Evolutionary conservation across 2,888 invertebrate species (phyloP).

Genomic region (Cheilosia pagana): DNA sequence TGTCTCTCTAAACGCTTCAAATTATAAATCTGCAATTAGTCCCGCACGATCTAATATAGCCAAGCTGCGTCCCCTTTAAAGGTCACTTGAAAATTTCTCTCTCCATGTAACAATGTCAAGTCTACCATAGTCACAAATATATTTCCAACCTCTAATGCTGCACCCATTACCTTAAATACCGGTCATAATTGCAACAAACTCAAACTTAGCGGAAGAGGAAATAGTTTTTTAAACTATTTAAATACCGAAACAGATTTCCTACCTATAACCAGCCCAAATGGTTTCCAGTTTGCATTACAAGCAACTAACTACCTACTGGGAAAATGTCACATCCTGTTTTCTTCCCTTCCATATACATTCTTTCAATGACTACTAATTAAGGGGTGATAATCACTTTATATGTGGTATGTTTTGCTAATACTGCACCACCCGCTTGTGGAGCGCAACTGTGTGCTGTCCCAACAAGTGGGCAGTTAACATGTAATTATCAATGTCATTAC

Average conservation of each 20-base stretch:
- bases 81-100: too few relatives aligned
- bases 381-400: conserved; percentile 67
- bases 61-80: too few relatives aligned
- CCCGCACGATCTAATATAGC: too few relatives aligned
- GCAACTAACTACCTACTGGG: conserved; percentile 1
- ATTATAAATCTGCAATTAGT: too few relatives aligned
- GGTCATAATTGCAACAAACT: background rate
- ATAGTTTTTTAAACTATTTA: conserved; percentile 14
- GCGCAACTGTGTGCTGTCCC: conserved; percentile 36
- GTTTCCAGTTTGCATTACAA: background rate
- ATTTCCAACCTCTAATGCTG: too few relatives aligned
- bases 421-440: conserved; percentile 23
- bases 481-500: conserved; percentile 73
- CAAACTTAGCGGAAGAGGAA: background rate
- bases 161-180: background rate
- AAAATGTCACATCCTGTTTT: conserved; percentile 42
- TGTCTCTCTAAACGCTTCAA: too few relatives aligned
- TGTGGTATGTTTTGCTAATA: conserved; percentile 49
- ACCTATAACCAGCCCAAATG: background rate
- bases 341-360: conserved; percentile 44
- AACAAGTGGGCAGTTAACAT: conserved; percentile 73
- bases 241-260: conserved; percentile 16
- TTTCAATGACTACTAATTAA: conserved; percentile 69
- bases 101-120: too few relatives aligned
- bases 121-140: background rate